Conservation (phyloP, 2,797 vertebrate genomes). For the Falco columbarius region DNA sequence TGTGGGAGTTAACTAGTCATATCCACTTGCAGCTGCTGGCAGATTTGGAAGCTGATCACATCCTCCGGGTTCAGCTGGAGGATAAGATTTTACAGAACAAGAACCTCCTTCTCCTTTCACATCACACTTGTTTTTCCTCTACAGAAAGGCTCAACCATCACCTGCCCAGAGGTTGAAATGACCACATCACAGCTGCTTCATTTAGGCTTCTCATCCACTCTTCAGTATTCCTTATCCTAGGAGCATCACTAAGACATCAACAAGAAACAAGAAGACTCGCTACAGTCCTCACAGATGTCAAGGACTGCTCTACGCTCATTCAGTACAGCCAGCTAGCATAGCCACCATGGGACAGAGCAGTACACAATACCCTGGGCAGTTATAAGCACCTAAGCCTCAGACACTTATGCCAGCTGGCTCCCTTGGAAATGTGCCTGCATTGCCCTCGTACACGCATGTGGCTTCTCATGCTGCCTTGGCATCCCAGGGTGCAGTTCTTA, state of each 20-base stretch:
- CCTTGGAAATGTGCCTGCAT: background rate
- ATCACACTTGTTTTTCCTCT: background rate
- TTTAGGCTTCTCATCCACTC: background rate
- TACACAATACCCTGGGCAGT: background rate
- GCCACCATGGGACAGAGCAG: background rate
- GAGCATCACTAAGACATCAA: background rate
- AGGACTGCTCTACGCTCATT: background rate
- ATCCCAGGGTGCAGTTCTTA: background rate
- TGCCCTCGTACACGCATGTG: background rate
- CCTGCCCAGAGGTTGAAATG: background rate
- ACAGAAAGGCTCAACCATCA: background rate
- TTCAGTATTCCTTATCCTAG: background rate
- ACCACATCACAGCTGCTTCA: background rate
- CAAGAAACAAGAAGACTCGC: background rate
- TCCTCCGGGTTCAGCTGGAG: slow-evolving; percentile 27
- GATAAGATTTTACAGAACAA: background rate
- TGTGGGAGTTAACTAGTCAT: slow-evolving; percentile 38
- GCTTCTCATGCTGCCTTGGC: background rate
- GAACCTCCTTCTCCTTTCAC: background rate
- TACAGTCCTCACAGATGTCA: background rate
- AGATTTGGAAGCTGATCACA: slow-evolving; percentile 25
- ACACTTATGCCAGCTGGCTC: background rate
- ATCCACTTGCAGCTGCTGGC: slow-evolving; percentile 17
- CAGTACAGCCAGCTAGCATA: background rate
- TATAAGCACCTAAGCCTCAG: background rate